Percentiles rank a stretch among this genome's conserved stretches.
Conservation (phyloP, 2,888 invertebrate genomes). For the Thera obeliscata region DNA sequence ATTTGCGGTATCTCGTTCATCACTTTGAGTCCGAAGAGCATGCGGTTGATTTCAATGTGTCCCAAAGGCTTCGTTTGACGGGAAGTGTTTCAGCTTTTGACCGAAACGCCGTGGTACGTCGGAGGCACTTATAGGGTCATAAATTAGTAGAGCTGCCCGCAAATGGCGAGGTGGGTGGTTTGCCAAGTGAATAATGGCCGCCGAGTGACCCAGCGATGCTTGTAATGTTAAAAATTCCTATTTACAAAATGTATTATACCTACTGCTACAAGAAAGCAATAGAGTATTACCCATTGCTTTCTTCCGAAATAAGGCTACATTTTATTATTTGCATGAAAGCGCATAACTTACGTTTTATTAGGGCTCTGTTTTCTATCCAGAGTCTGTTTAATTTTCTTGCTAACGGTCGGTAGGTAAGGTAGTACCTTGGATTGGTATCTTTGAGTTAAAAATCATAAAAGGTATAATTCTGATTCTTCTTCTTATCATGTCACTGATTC, state of each 20-base stretch:
- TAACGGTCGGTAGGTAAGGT: too few species aligned
- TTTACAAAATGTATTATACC: conserved; percentile 39
- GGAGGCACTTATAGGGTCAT: conserved; percentile 78
- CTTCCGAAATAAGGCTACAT: conserved; percentile 15
- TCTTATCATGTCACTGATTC: too few species aligned
- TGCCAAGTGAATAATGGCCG: conserved; percentile 75
- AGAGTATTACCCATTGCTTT: conserved; percentile 6
- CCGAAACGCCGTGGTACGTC: conserved; percentile 65
- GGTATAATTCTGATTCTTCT: too few species aligned
- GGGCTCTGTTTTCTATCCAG: conserved; percentile 18
- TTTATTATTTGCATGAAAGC: conserved; percentile 15
- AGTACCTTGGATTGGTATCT: too few species aligned
- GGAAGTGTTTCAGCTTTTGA: conserved; percentile 62
- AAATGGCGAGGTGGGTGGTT: conserved; percentile 77
- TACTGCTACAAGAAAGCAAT: too few species aligned
- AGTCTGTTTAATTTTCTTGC: conserved; percentile 4
- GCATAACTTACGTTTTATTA: conserved; percentile 16
- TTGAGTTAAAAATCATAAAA: too few species aligned
- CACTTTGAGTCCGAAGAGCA: conserved; percentile 11
- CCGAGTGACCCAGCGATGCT: conserved; percentile 61
- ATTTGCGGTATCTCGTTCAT: conserved; percentile 6
- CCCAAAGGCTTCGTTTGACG: conserved; percentile 39
- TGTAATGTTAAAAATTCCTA: conserved; percentile 61
- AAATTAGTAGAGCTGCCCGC: conserved; percentile 80
- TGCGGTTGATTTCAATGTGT: conserved; percentile 23